phyloP scores from a whole-genome alignment of 2,113 vertebrate species.

The Pluvianellus socialis region DNA sequence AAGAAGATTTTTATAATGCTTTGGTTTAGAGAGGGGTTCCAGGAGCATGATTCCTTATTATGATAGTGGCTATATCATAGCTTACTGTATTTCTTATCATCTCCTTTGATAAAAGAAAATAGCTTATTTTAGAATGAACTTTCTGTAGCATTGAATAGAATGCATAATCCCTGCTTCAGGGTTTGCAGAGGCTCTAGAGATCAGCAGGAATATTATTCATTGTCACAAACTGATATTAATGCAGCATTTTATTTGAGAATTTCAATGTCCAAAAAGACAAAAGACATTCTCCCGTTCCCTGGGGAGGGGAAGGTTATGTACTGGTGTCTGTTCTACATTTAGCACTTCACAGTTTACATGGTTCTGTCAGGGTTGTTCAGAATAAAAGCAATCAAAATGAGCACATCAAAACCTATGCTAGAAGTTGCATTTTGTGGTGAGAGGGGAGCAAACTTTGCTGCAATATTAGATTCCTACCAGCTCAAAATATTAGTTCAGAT shows the following conservation, averaged over 20 bases:
- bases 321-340: neutral
- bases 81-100: slow-evolving; percentile 39
- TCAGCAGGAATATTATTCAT: neutral
- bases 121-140: slow-evolving; percentile 7
- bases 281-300: neutral
- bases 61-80: neutral
- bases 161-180: neutral
- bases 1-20: neutral
- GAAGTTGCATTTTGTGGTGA: rapidly evolving
- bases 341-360: neutral
- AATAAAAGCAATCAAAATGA: neutral
- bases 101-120: slow-evolving; percentile 27
- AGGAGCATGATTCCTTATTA: neutral
- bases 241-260: neutral
- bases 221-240: neutral
- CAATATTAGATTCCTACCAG: neutral
- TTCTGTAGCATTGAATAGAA: neutral
- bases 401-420: neutral
- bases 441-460: neutral
- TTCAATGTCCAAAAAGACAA: neutral
- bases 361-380: neutral
- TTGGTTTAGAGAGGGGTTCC: neutral
- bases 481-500: neutral
- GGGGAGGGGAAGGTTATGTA: neutral
- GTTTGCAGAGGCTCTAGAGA: neutral